Base-by-base conservation (phyloP, 2,797 vertebrate genomes). In the Thaleichthys pacificus region DNA sequence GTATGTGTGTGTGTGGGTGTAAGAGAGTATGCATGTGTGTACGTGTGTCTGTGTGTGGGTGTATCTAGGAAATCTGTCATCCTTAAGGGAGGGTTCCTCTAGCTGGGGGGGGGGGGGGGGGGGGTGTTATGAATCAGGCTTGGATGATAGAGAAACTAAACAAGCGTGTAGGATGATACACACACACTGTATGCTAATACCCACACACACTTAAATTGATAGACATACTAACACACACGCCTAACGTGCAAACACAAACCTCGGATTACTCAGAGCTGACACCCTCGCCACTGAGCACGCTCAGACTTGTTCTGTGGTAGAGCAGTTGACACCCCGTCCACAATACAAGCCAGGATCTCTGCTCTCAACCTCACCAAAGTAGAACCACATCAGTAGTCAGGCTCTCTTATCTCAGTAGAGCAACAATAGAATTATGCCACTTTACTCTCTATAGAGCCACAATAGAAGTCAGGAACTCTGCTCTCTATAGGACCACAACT, bases 301-400 rank as follows among this genome's bases (percentile, higher is more conserved):
- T 77, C 64, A 21, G 72, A 78, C 77, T 57, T 76, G 77, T 57
- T 57, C 61, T n/a, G 54, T 30, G 75, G 69, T 64, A 73, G 35
- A 35, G 38, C 32, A 3, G 38, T 71, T 70, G 66, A 62, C 64
- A 63, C 73, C 70, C 67, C 69, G 14, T 63, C 62, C 70, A 62
- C 70, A 64, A 47, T 47, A 54, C 63, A 35, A 63, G 51, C 19
- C 51, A 17, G 4, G 51, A 56, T 4, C 51, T 54, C 38, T 42
- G 8, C 38, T 42, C 6, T 11, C 38, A 42, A 42, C 38, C 12
- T 7, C 12, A 42, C 38, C 38, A 42, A 11, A 42, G 8, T 42
- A 42, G 38, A 42, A 42, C 38, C 38, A 12, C 38, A 42, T 42
- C 38, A 42, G 38, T 15, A 38, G 67, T 26, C 49, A 22, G 60